Evolutionary conservation across 2,797 vertebrate species (phyloP), one percentile per base, ranked within the genome.

Genomic region (Megaceryle alcyon): DNA sequence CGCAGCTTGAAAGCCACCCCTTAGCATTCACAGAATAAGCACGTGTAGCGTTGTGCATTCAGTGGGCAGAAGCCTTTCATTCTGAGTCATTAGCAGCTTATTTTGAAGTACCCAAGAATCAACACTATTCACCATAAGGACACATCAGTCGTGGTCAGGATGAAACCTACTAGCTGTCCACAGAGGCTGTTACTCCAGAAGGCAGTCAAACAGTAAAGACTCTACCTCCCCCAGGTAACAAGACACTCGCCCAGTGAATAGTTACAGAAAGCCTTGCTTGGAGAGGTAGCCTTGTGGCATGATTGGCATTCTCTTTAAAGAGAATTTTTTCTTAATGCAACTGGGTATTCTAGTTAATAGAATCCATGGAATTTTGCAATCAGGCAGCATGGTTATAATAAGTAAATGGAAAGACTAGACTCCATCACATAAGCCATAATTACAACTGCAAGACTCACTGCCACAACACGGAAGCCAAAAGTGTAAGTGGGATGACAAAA

Each of bases 1-100:
- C 1, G 8, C 59, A 76, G 49, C 43, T n/a, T 22, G 43, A 37
- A 70, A 81, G 54, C 59, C 54, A 65, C 21, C 43, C 57, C 6
- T 41, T 5, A 46, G 53, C 25, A 23, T 37, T 39, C 31, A 68
- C 14, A 35, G 31, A 25, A 11, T 48, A 65, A 65, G 51, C 1
- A 8, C 3, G 21, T 13, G 59, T 11, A 25, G 35, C 7, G n/a
- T 3, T 41, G 44, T 6, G 53, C 28, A 2, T 48, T 66, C 48
- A 26, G 7, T 0, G 35, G 53, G 33, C 3, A 0, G 63, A 85
- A 85, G 31, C 0, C 2, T 33, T 87, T 71, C 0, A 0, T 89
- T 76, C 68, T 2, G 1, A 65, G 48, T n/a, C 46, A 80, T 72
- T 14, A 68, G 63, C 76, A 49, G 29, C 31, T 75, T 21, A 28